Percentiles rank a stretch among this genome's conserved stretches.
Conservation (phyloP, 2,797 vertebrate species). For the Meriones psammophilus region DNA sequence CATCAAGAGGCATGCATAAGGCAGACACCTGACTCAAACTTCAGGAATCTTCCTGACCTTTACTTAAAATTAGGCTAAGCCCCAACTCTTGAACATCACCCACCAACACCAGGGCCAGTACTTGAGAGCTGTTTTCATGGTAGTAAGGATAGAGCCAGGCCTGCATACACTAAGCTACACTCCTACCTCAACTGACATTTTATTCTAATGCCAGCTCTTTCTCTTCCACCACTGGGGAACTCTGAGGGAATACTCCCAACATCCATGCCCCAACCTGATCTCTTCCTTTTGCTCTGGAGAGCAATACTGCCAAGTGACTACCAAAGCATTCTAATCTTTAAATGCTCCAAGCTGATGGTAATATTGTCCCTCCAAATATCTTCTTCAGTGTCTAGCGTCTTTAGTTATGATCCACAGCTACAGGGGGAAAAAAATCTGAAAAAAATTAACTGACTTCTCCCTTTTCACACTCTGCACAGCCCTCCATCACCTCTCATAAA, state of each 20-base stretch:
- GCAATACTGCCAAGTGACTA: neutral
- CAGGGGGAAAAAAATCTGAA: neutral
- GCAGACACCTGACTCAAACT: slow-evolving; percentile 17
- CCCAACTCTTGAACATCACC: neutral
- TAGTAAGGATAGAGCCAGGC: neutral
- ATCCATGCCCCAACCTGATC: neutral
- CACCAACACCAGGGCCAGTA: neutral
- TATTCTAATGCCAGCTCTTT: neutral
- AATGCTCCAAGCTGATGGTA: neutral
- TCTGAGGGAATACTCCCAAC: neutral
- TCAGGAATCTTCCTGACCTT: slow-evolving; percentile 11
- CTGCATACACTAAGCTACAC: neutral
- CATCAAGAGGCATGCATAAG: no score
- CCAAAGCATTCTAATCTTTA: slow-evolving; percentile 18
- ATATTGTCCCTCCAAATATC: neutral
- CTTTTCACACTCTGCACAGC: neutral
- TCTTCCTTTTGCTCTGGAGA: neutral
- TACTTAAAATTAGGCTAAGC: slow-evolving; percentile 24
- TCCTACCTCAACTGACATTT: neutral
- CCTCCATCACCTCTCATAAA: neutral
- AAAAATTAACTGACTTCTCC: neutral
- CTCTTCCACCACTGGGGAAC: neutral
- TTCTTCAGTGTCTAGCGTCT: neutral
- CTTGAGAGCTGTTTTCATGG: neutral
- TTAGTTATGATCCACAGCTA: neutral